Base-by-base conservation (phyloP, 2,797 vertebrate genomes). In the Perodicticus potto region DNA sequence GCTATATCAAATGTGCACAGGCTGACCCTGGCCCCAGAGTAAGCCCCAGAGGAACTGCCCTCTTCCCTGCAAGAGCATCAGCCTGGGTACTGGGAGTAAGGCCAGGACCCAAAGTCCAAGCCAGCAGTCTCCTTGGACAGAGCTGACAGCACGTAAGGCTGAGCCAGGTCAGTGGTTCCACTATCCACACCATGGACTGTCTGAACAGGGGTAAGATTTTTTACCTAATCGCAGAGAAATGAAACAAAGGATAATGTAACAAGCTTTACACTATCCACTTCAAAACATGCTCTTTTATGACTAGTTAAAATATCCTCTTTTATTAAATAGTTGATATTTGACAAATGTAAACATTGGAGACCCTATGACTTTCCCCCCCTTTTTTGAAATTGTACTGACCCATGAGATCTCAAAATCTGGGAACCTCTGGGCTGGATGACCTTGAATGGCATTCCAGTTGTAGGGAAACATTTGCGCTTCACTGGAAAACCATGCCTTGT, bases 221-320 rank as follows among this genome's bases (percentile, higher is more conserved):
- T 90, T 20, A 82, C 77, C 53, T 88, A 65, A 90, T 43, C n/a
- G 40, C 19, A 22, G 69, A 87, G 59, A 74, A 92, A 43, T 34
- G 23, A 73, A 92, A 82, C 37, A 55, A 89, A 91, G 20, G 14
- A 86, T 49, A 88, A 40, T 19, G 61, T n/a, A 80, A 55, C 34
- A 22, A 61, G 69, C 34, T 40, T 81, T 89, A 34, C 8, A 10
- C 40, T 77, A 17, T 32, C 70, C 40, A 34, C 63, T 86, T 80
- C 69, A 88, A 86, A 81, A 34, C 37, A 55, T 65, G 45, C 74
- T 72, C 63, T 74, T 37, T 80, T 61, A n/a, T 34, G 82, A 49
- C 32, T 16, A 43, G 25, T 53, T 78, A 63, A 91, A 84, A 76
- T 55, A 32, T 34, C 77, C 25, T 87, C 20, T 61, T 86, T 86